These are phyloP conservation scores for Hippocampus abdominalis DNA, from an alignment of 2,113 vertebrate genomes.

Conservation along the genomic window DNA sequence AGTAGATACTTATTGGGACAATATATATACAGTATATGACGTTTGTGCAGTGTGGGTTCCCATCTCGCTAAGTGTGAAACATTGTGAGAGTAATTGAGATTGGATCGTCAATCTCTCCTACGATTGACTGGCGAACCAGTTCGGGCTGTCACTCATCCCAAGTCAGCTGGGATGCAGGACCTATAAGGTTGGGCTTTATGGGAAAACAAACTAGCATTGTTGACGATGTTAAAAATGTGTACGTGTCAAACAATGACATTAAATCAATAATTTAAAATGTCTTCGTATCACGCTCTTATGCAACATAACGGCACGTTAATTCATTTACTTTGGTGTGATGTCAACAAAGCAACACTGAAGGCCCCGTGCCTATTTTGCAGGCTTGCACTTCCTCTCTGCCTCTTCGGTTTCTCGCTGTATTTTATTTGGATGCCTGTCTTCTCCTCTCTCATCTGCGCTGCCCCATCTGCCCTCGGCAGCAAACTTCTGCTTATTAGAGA, in stretches of 20 bases:
- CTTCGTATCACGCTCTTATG: not conserved
- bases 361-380: constrained; percentile 12
- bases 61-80: too few relatives aligned
- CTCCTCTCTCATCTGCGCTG: constrained; percentile 35
- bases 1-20: too few relatives aligned
- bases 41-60: too few relatives aligned
- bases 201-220: not conserved
- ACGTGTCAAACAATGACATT: not conserved
- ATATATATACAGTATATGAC: too few relatives aligned
- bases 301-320: too few relatives aligned
- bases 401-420: constrained; percentile 25
- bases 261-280: not conserved
- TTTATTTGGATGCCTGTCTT: constrained; percentile 28
- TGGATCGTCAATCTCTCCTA: too few relatives aligned
- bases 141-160: not conserved
- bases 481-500: constrained; percentile 54
- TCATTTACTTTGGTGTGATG: not conserved
- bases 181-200: not conserved
- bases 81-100: too few relatives aligned
- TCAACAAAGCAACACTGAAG: not conserved
- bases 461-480: constrained; percentile 39
- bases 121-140: not conserved
- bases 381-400: constrained; percentile 21
- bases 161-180: not conserved
- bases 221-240: not conserved